Percentiles rank a stretch among this genome's conserved stretches.
Evolutionary conservation across 2,113 vertebrate genomes (phyloP).

Genomic region (Ovis canadensis): DNA sequence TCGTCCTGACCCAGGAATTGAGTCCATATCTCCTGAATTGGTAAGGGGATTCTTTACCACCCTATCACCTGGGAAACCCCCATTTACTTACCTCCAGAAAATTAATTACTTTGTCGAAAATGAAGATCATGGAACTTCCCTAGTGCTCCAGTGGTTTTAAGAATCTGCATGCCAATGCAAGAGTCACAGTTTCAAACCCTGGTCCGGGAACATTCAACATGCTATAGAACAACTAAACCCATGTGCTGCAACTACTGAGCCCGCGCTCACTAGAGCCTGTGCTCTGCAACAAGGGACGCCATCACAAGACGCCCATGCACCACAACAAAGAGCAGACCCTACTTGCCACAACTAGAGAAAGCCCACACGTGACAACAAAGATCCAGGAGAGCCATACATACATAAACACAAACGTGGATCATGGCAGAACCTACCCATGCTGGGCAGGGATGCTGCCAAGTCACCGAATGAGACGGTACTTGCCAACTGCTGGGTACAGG

Average conservation of each 20-base stretch:
- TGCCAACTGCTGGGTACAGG: rapidly evolving
- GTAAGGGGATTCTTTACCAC: neutral
- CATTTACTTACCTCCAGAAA: neutral
- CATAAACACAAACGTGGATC: neutral
- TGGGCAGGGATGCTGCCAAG: rapidly evolving
- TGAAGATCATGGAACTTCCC: neutral
- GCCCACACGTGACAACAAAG: neutral
- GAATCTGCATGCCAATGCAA: neutral
- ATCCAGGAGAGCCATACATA: neutral
- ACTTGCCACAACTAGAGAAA: neutral
- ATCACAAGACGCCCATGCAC: rapidly evolving
- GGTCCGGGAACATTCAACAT: neutral
- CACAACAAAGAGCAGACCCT: neutral
- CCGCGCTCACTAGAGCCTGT: rapidly evolving
- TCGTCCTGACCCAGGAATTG: neutral
- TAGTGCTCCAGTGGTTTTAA: neutral
- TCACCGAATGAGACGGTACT: rapidly evolving
- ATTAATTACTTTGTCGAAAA: neutral
- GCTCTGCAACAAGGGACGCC: neutral
- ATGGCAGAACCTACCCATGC: neutral
- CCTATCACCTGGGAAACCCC: neutral
- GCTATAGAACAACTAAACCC: neutral
- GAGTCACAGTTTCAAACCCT: neutral
- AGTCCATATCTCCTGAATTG: neutral
- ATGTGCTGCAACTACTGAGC: neutral